These are phyloP conservation scores for Crematogaster levior DNA, from an alignment of 2,888 invertebrate genomes.

Conservation along the genomic window DNA sequence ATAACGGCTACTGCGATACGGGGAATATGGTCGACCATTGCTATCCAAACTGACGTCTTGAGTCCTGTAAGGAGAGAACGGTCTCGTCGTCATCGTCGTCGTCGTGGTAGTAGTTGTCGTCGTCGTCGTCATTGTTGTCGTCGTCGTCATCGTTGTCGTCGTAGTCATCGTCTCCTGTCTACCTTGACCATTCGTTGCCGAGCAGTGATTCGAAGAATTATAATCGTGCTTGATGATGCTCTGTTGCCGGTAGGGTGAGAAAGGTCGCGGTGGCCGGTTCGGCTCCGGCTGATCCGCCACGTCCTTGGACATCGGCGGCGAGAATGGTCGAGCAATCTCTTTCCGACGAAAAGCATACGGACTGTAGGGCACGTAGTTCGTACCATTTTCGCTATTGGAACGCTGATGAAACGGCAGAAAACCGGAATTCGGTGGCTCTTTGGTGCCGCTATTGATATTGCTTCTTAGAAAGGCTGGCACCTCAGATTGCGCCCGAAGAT, in stretches of 20 bases:
- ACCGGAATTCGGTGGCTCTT: constrained; percentile 11
- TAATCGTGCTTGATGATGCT: constrained; percentile 63
- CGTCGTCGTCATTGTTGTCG: constrained; percentile 21
- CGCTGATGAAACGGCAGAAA: constrained; percentile 80
- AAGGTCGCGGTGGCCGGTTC: constrained; percentile 79
- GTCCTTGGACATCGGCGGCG: constrained; percentile 77
- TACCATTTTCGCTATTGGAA: constrained; percentile 81
- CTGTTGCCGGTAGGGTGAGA: constrained; percentile 79
- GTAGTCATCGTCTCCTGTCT: constrained; percentile 58
- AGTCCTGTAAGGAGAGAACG: constrained; percentile 75
- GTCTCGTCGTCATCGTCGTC: constrained; percentile 46
- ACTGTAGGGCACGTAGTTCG: constrained; percentile 82
- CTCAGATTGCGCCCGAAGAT: constrained; percentile 79
- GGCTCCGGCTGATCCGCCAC: constrained; percentile 67
- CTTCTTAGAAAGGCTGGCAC: constrained; percentile 77
- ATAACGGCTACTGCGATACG: constrained; percentile 77
- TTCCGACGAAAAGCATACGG: constrained; percentile 82
- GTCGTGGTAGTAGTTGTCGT: no score
- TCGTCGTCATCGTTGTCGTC: constrained; percentile 3
- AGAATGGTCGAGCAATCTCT: constrained; percentile 81
- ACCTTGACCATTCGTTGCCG: constrained; percentile 71
- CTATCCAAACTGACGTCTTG: constrained; percentile 75
- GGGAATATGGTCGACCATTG: constrained; percentile 77
- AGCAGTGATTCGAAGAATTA: constrained; percentile 66
- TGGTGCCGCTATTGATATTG: constrained; percentile 74